Conservation (phyloP, 2,797 vertebrate genomes). For the Smutsia temminckii region DNA sequence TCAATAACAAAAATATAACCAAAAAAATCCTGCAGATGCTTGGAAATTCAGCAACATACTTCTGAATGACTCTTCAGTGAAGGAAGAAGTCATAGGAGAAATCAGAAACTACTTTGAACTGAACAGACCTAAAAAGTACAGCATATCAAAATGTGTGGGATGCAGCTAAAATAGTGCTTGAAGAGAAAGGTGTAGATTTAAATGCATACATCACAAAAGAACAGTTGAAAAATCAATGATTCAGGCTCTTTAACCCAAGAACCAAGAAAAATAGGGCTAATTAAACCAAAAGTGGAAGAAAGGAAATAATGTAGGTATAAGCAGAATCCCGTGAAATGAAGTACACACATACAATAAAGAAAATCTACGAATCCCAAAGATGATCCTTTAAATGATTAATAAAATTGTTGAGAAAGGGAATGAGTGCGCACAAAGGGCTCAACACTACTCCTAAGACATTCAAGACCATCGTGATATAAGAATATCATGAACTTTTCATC, state of each 20-base stretch:
- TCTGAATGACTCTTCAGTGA: neutral
- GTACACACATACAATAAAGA: neutral
- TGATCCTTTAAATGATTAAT: neutral
- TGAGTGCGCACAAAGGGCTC: neutral
- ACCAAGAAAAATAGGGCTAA: neutral
- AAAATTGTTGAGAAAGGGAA: neutral
- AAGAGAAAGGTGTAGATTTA: neutral
- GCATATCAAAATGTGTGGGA: neutral
- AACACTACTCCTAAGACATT: fast-evolving
- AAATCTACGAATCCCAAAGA: neutral
- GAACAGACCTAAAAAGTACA: neutral
- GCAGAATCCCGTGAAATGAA: neutral
- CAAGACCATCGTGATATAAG: fast-evolving
- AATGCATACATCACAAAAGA: neutral
- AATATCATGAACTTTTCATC: no score
- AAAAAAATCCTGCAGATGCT: neutral
- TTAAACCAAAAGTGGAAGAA: neutral
- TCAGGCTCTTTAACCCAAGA: neutral
- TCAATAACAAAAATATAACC: neutral
- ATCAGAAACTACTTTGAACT: neutral
- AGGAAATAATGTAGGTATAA: neutral
- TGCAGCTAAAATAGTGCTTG: no score
- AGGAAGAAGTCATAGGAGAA: neutral
- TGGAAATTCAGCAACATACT: neutral
- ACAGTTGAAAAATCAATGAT: neutral